phyloP scores from a whole-genome alignment of 2,797 vertebrate species.

The Micropoecilia bifurca region DNA sequence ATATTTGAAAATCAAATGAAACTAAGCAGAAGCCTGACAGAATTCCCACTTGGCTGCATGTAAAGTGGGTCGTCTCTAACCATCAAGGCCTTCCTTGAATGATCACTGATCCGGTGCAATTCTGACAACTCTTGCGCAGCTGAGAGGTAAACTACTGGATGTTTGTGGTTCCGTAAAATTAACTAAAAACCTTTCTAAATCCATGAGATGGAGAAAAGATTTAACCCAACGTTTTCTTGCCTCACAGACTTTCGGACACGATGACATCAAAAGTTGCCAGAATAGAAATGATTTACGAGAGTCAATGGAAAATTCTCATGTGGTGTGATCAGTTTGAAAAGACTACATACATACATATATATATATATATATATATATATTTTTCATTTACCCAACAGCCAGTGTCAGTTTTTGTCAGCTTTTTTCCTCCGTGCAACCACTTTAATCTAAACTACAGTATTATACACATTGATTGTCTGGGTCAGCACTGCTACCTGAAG shows the following conservation, averaged over 20 bases:
- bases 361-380: background rate
- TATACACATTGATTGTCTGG: slow-evolving; percentile 81
- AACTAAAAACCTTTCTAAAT: background rate
- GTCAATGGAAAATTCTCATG: slow-evolving; percentile 29
- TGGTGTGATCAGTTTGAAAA: slow-evolving; percentile 28
- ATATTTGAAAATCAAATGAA: slow-evolving; percentile 54
- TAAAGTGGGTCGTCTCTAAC: slow-evolving; percentile 28
- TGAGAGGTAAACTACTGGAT: background rate
- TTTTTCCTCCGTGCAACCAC: slow-evolving; percentile 42
- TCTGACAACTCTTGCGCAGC: background rate
- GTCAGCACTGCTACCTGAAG: slow-evolving; percentile 56
- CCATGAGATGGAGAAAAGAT: slow-evolving; percentile 6
- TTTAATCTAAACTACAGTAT: slow-evolving; percentile 48
- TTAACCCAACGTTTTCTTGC: slow-evolving; percentile 10
- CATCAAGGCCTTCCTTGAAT: slow-evolving; percentile 28
- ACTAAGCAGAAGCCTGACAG: slow-evolving; percentile 32
- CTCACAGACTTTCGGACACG: slow-evolving; percentile 24
- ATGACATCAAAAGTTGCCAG: slow-evolving; percentile 19
- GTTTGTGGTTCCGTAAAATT: background rate
- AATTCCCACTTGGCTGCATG: slow-evolving; percentile 23
- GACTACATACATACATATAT: background rate
- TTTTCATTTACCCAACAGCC: slow-evolving; percentile 34
- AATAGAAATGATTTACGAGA: slow-evolving; percentile 39
- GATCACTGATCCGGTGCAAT: slow-evolving; percentile 7
- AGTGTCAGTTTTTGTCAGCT: slow-evolving; percentile 46